Percentiles rank a stretch among this genome's conserved stretches.
Evolutionary conservation across 2,797 vertebrate species (phyloP).

Genomic region (Paedocypris micromegethes): DNA sequence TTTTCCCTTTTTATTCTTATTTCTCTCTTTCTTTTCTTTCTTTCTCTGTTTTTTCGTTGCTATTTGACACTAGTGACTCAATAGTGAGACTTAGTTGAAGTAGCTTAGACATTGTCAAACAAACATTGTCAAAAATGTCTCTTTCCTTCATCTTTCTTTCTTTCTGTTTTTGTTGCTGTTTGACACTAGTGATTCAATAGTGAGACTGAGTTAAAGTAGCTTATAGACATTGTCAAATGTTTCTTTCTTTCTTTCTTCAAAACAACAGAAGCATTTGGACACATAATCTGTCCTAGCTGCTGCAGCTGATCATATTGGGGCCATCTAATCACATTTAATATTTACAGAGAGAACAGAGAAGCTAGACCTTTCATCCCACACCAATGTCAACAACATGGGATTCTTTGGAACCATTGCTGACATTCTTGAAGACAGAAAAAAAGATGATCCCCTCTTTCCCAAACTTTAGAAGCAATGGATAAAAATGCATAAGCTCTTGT

Average conservation of each 20-base stretch:
- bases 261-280: conserved; percentile 58
- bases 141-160: no score
- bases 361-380: conserved; percentile 71
- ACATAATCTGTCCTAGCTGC: conserved; percentile 60
- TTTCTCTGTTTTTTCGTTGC: no score
- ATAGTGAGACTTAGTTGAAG: no score
- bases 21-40: no score
- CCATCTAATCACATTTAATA: conserved; percentile 70
- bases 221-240: no score
- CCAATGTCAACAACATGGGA: conserved; percentile 74
- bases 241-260: conserved; percentile 26
- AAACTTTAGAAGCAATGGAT: conserved; percentile 53
- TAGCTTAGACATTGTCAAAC: no score
- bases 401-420: conserved; percentile 71
- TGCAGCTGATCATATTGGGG: conserved; percentile 63
- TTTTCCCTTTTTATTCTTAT: no score
- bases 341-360: conserved; percentile 65
- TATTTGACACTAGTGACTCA: no score
- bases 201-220: no score
- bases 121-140: no score
- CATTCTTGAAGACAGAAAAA: conserved; percentile 68
- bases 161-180: no score
- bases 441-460: conserved; percentile 51
- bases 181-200: no score
- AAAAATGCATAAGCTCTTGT: conserved; percentile 43